Evolutionary conservation across 2,113 vertebrate species (phyloP).

Genomic region (Chaetodon trifascialis): DNA sequence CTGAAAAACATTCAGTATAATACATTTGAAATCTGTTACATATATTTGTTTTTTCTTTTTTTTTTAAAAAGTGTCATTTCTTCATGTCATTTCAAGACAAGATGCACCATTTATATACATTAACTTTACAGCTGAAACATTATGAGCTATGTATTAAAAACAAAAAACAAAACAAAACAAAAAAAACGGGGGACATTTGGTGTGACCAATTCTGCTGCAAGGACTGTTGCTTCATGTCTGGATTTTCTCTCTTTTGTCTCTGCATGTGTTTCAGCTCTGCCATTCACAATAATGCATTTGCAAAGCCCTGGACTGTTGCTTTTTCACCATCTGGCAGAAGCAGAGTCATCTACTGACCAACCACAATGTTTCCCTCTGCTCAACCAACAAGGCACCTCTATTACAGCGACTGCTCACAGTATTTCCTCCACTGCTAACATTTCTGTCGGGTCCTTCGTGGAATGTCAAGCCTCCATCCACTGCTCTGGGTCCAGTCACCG

Average conservation of each 20-base stretch:
- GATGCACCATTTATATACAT: conserved; percentile 76
- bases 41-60: no score
- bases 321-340: background rate
- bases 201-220: conserved; percentile 23
- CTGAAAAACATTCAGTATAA: conserved; percentile 68
- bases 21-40: conserved; percentile 53
- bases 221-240: conserved; percentile 16
- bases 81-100: conserved; percentile 64
- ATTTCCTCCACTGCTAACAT: background rate
- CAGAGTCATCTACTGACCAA: background rate
- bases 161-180: background rate
- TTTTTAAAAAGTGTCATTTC: conserved; percentile 35
- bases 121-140: conserved; percentile 75
- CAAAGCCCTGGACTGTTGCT: background rate
- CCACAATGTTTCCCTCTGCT: background rate
- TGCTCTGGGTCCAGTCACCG: conserved; percentile 20
- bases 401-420: conserved; percentile 5
- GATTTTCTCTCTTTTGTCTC: conserved; percentile 12
- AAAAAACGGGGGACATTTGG: background rate
- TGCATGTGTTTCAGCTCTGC: background rate
- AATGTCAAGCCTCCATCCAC: conserved; percentile 43
- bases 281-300: conserved; percentile 6
- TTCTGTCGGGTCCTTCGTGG: conserved; percentile 45
- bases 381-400: conserved; percentile 8
- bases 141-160: conserved; percentile 48